These are phyloP conservation scores for Philotrypesis tridentata DNA, from an alignment of 1,140 invertebrate species.

Conservation along the genomic window DNA sequence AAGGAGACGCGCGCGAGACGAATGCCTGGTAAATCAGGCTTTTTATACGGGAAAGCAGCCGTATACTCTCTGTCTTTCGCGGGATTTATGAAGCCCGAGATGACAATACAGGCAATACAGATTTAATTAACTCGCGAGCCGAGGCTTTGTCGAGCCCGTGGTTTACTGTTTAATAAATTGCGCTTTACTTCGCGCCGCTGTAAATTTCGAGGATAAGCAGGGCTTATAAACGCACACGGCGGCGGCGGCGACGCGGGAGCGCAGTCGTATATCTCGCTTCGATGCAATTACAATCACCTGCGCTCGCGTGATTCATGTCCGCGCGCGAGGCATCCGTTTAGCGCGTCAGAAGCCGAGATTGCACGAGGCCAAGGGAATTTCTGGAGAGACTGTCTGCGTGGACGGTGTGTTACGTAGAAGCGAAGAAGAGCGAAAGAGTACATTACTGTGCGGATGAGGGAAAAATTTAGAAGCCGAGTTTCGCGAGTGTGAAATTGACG, in stretches of 20 bases:
- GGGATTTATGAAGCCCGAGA: not conserved
- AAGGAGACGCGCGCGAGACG: not conserved
- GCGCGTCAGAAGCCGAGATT: not conserved
- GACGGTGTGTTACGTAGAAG: too few relatives aligned
- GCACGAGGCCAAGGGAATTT: too few relatives aligned
- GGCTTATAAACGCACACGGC: too few relatives aligned
- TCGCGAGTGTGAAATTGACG: too few relatives aligned
- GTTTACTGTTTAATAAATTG: not conserved
- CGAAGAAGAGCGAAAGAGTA: not conserved
- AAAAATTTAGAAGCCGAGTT: too few relatives aligned
- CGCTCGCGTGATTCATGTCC: not conserved
- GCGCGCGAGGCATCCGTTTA: not conserved
- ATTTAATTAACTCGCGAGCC: not conserved
- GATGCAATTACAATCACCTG: not conserved
- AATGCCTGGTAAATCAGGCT: slow-evolving; percentile 31
- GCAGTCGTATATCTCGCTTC: not conserved
- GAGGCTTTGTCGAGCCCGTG: not conserved
- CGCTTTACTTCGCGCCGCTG: not conserved
- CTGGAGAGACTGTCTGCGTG: not conserved
- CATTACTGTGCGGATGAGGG: not conserved
- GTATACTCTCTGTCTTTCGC: too few relatives aligned
- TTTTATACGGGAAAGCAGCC: not conserved
- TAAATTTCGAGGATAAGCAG: not conserved
- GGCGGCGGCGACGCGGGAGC: too few relatives aligned
- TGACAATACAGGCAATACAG: slow-evolving; percentile 1